phyloP scores from a whole-genome alignment of 2,888 invertebrate genomes.

The Halictus quadricinctus region DNA sequence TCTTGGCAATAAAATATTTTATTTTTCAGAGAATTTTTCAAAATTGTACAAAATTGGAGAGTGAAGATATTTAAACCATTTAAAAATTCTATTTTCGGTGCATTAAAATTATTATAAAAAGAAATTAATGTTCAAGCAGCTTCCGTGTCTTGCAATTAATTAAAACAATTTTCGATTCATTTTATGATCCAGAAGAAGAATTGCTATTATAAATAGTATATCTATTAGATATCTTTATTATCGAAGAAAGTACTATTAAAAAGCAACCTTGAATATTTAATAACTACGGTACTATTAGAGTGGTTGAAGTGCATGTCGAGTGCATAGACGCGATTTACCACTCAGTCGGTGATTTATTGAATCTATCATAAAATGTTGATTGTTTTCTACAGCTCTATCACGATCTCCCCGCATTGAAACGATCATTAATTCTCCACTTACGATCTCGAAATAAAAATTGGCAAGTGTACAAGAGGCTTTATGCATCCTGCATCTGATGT shows the following conservation, averaged over 20 bases:
- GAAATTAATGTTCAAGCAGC: background rate
- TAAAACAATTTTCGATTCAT: background rate
- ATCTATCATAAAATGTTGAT: background rate
- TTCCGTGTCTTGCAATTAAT: background rate
- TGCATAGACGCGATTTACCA: background rate
- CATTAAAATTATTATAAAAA: background rate
- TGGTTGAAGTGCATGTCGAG: background rate
- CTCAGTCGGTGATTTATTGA: background rate
- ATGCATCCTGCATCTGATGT: constrained; percentile 28
- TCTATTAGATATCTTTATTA: too few species aligned
- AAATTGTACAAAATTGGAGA: too few species aligned
- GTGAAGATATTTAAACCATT: too few species aligned
- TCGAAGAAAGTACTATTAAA: too few species aligned
- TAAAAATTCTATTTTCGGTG: background rate
- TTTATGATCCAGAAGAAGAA: too few species aligned
- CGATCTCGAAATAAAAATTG: background rate
- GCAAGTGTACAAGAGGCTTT: constrained; percentile 2
- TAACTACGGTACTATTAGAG: background rate
- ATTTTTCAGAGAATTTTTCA: too few species aligned
- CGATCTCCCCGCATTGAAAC: background rate
- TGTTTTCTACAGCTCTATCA: background rate
- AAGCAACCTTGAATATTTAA: background rate
- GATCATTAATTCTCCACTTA: background rate
- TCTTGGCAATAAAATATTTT: too few species aligned
- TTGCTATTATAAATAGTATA: too few species aligned